Conservation (phyloP, 92 coral and sea anemone species). For the Palythoa grandiflora region DNA sequence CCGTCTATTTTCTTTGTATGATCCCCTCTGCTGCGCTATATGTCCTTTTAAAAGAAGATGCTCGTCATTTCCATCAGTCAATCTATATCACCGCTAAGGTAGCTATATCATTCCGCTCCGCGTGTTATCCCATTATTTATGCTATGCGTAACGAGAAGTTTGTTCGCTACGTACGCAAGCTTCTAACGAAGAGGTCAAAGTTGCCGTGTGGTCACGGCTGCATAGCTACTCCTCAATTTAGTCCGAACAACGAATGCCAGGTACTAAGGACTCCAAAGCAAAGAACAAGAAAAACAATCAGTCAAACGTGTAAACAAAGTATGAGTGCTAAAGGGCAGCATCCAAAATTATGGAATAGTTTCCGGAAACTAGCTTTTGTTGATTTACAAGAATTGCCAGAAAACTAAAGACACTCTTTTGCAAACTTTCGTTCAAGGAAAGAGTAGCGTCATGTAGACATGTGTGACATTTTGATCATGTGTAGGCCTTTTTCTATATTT, state of each 20-base stretch:
- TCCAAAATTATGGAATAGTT: slow-evolving; percentile 3
- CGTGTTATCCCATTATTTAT: slow-evolving; percentile 76
- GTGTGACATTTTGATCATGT: no score
- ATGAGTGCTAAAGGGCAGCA: background rate
- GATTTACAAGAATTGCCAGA: slow-evolving; percentile 24
- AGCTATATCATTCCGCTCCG: slow-evolving; percentile 74
- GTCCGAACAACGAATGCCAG: slow-evolving; percentile 15
- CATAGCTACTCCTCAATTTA: background rate
- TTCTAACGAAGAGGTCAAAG: slow-evolving; percentile 45
- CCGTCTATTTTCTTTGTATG: slow-evolving; percentile 79
- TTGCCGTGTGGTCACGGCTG: background rate
- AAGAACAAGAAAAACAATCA: background rate
- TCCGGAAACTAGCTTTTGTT: slow-evolving; percentile 30
- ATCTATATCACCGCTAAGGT: slow-evolving; percentile 63
- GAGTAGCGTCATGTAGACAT: no score
- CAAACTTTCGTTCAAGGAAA: no score
- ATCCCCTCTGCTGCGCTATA: slow-evolving; percentile 68
- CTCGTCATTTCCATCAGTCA: slow-evolving; percentile 38
- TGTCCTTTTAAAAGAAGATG: slow-evolving; percentile 56
- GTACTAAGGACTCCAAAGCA: slow-evolving; percentile 10
- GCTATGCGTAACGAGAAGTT: slow-evolving; percentile 76
- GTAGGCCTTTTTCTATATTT: no score
- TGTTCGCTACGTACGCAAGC: slow-evolving; percentile 57
- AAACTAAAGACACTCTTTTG: slow-evolving; percentile 2
- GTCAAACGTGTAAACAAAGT: background rate